Evolutionary conservation across 1,140 invertebrate species (phyloP).

Genomic region (Oryctes rhinoceros): DNA sequence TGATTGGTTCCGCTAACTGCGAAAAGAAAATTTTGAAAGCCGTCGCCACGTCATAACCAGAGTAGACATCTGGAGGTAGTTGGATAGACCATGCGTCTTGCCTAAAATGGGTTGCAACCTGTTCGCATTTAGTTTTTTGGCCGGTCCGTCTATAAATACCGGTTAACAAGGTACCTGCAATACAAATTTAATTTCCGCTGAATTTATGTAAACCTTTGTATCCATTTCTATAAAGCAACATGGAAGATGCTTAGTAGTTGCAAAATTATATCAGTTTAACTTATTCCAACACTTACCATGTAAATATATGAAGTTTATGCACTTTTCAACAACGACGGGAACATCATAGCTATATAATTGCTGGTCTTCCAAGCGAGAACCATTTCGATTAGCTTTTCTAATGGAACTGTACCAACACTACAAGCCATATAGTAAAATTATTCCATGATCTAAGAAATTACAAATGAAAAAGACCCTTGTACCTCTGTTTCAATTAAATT

Average conservation of each 20-base stretch:
- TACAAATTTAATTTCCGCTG: neutral
- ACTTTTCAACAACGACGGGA: slow-evolving; percentile 26
- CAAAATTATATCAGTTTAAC: too few species aligned
- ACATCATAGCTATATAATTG: slow-evolving; percentile 28
- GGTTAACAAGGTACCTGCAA: neutral
- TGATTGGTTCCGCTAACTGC: neutral
- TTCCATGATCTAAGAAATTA: too few species aligned
- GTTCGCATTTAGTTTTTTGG: neutral
- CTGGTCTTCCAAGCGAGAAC: slow-evolving; percentile 2
- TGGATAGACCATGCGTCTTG: slow-evolving; percentile 9
- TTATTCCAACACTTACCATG: neutral
- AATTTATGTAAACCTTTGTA: too few species aligned
- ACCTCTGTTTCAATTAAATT: slow-evolving; percentile 9
- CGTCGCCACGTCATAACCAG: neutral
- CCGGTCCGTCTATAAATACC: slow-evolving; percentile 1
- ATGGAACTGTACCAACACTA: neutral
- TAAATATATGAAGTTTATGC: slow-evolving; percentile 25
- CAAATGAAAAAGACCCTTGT: neutral
- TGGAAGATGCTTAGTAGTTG: too few species aligned
- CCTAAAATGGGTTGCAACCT: neutral
- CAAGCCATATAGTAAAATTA: neutral
- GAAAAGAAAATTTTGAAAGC: neutral
- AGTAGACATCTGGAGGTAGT: neutral
- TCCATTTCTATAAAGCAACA: too few species aligned
- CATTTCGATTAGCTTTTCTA: slow-evolving; percentile 10